Evolutionary conservation across 2,888 invertebrate genomes (phyloP).

Genomic region (Stegana nigrithorax): DNA sequence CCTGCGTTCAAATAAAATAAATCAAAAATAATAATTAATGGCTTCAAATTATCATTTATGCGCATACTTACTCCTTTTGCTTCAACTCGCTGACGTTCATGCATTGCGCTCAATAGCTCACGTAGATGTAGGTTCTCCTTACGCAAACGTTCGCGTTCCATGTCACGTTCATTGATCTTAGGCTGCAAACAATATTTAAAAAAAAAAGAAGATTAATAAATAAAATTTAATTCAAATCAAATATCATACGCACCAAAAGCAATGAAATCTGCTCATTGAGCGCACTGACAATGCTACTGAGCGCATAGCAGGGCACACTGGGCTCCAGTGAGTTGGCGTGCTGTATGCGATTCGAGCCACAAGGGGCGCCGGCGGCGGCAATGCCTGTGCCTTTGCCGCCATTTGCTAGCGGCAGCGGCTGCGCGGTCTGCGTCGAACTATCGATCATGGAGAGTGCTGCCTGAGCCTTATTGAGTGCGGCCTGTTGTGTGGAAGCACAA

Average conservation of each 20-base stretch:
- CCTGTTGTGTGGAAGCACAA: slow-evolving; percentile 36
- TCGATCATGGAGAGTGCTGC: slow-evolving; percentile 48
- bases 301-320: slow-evolving; percentile 73
- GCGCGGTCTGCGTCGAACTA: slow-evolving; percentile 48
- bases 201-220: slow-evolving; percentile 2
- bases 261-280: slow-evolving; percentile 77
- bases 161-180: slow-evolving; percentile 80
- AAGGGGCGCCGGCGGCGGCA: slow-evolving; percentile 37
- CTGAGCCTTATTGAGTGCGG: slow-evolving; percentile 42
- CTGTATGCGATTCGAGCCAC: slow-evolving; percentile 68
- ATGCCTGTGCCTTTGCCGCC: slow-evolving; percentile 19
- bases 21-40: background rate
- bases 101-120: slow-evolving; percentile 78
- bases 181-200: slow-evolving; percentile 71
- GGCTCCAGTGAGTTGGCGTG: slow-evolving; percentile 70
- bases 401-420: slow-evolving; percentile 25
- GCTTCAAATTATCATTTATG: background rate
- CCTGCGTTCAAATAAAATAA: slow-evolving; percentile 40
- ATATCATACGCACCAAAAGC: slow-evolving; percentile 72
- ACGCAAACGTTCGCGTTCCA: slow-evolving; percentile 79
- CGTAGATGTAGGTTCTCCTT: slow-evolving; percentile 79
- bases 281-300: slow-evolving; percentile 75
- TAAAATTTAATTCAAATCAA: background rate
- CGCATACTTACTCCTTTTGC: slow-evolving; percentile 54
- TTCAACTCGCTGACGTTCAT: slow-evolving; percentile 69